Evolutionary conservation across 2,113 vertebrate genomes (phyloP), one percentile per base, ranked within the genome.

Genomic region (Bos taurus): DNA sequence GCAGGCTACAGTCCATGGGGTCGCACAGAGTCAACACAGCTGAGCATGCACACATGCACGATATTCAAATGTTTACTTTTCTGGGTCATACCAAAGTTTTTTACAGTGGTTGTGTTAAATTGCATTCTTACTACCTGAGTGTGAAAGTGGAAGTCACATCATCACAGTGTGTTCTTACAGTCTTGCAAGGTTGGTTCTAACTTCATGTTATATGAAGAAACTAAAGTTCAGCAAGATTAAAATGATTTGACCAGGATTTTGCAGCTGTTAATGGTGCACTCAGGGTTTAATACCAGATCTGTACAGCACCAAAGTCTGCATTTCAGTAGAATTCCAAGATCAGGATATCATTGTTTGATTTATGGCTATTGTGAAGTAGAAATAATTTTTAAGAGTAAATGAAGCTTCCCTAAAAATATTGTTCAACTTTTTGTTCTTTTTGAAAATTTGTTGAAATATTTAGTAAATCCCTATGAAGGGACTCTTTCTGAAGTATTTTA

Each of bases 321-420:
- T 9, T 88, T 50, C 36, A 88, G 43, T 54, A 88, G 43, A 95
- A 84, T 94, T 80, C 77, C 25, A 91, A 52, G 71, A 43, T 81
- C 13, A 26, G 15, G 19, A 54, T 93, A 85, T 81, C 54, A 26
- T 82, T 92, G 52, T 95, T 84, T 88, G 36, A 83, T 33, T 81
- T 96, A 81, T 77, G 36, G 23, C 74, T 93, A 23, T 74, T 90
- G 26, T 82, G 6, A 94, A 91, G 19, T 87, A 88, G 26, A 48
- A 88, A 50, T 84, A 60, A 56, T 90, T 94, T 96, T 92, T n/a
- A 64, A 88, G 64, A 85, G 64, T 92, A 91, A 94, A 85, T 43
- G 13, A 89, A 94, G 80, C 8, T 1, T 93, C 30, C 25, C 11
- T 88, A 84, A 64, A 90, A 87, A 94, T 52, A 82, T 2, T 90